Evolutionary conservation across 2,113 vertebrate genomes (phyloP), one percentile per base, ranked within the genome.

Genomic region (Bubo scandiacus): DNA sequence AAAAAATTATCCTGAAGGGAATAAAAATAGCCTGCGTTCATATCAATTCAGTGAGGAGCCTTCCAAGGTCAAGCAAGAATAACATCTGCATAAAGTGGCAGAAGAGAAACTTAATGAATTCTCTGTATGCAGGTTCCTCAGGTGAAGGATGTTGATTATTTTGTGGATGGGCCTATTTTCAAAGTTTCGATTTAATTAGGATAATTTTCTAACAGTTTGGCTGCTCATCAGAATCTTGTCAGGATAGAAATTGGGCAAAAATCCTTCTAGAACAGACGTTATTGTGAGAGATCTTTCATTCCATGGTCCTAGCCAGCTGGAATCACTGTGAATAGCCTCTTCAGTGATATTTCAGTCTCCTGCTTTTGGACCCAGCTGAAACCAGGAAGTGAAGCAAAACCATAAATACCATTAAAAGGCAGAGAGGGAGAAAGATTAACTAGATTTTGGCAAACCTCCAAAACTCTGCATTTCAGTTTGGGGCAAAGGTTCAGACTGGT

Each of bases 271-370:
- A 93, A 96, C 83, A 96, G 92, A 91, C 79, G 71, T 92, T 75
- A 92, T 97, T 96, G 88, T 95, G 81, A 95, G 68, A 94, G 43
- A 93, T 86, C 79, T 92, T 94, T 94, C 85, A 65, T 93, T 93
- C 80, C 49, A 34, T 67, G 75, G 74, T 86, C 82, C 58, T 91
- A 90, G 84, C 92, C 96, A 97, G 92, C 85, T 97, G 94, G 92
- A 96, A 97, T 92, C 54, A 82, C 55, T 84, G 86, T 97, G 86
- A 96, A 97, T 90, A 95, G 67, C 75, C 88, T 94, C 89, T 97
- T 92, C 88, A 88, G 30, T 93, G 83, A 82, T 96, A 96, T 97
- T 97, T 95, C 80, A 95, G 72, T 93, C 84, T 94, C 91, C 89
- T 94, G 86, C 42, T 83, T 90, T 92, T 96, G 86, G 95, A 95